phyloP scores from a whole-genome alignment of 2,888 invertebrate genomes.

The Chrysotoxum bicinctum region DNA sequence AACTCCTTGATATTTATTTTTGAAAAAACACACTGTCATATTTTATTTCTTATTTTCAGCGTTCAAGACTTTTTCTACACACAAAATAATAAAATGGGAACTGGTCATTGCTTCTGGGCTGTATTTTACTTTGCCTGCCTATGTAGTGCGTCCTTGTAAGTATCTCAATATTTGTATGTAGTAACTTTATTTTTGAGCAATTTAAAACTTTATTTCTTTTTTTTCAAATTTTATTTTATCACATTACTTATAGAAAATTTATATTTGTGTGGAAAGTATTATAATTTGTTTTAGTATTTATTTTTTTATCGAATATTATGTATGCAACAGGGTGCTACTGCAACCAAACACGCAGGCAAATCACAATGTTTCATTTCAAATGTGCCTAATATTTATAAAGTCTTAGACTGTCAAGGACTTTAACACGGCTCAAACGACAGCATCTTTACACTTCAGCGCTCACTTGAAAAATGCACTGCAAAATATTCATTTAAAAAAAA shows the following conservation, averaged over 20 bases:
- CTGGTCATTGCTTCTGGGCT: slow-evolving; percentile 82
- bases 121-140: slow-evolving; percentile 82
- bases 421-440: background rate
- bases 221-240: background rate
- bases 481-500: slow-evolving; percentile 7
- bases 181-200: background rate
- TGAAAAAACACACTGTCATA: no score
- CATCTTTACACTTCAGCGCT: slow-evolving; percentile 1
- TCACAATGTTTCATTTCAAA: slow-evolving; percentile 47
- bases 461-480: slow-evolving; percentile 38
- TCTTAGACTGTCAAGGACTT: slow-evolving; percentile 4
- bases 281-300: background rate
- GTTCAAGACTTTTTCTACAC: slow-evolving; percentile 53
- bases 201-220: slow-evolving; percentile 35
- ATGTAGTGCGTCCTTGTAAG: slow-evolving; percentile 82
- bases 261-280: slow-evolving; percentile 10
- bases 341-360: slow-evolving; percentile 25
- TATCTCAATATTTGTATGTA: slow-evolving; percentile 72
- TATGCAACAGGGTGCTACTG: slow-evolving; percentile 22
- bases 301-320: slow-evolving; percentile 10
- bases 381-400: slow-evolving; percentile 11
- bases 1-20: no score
- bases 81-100: slow-evolving; percentile 79
- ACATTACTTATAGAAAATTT: slow-evolving; percentile 10
- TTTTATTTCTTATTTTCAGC: slow-evolving; percentile 59